Evolutionary conservation across 2,888 invertebrate genomes (phyloP), one percentile per base, ranked within the genome.

Genomic region (Camptogramma bilineatum): DNA sequence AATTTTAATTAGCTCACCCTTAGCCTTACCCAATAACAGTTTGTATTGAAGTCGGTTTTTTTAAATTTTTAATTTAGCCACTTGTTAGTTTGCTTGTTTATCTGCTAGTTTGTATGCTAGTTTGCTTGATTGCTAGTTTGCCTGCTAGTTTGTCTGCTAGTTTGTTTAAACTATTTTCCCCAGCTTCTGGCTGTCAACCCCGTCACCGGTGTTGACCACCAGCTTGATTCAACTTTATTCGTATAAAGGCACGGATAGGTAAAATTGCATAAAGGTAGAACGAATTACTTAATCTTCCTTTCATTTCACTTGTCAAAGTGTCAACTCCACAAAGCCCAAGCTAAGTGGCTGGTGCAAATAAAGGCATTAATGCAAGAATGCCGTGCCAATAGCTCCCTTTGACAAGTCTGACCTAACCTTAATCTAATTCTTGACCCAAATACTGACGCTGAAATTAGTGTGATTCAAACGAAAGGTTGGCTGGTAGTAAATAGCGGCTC

Each of bases 301-400:
- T 24, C 34, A 54, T 28, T 28, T 24, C 28, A 51, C 42, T 44
- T 54, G 44, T 55, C 50, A 46, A 21, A 60, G 10, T 46, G 50
- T 57, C 28, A 24, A 57, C 18, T 52, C n/a, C 46, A 50, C 28
- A 18, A 57, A 28, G 46, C 55, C 28, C 52, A 52, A 52, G 52
- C 42, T 31, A 65, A 61, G 56, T 61, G 46, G 61, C 24, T 53
- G 52, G 62, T 66, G 66, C 66, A 73, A 71, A 67, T 71, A 73
- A 63, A 77, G 78, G 75, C 81, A 85, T 90, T 91, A 91, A 91
- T 91, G 90, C 88, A 85, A 81, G 83, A 83, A 87, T 91, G 81
- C 79, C 91, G 91, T 90, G 91, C 84, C 85, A 83, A 82, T 85
- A 79, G 73, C 62, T 60, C 61, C 79, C 73, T 78, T 76, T 78